Evolutionary conservation across 2,113 vertebrate genomes (phyloP).

Genomic region (Setophaga kirtlandii): DNA sequence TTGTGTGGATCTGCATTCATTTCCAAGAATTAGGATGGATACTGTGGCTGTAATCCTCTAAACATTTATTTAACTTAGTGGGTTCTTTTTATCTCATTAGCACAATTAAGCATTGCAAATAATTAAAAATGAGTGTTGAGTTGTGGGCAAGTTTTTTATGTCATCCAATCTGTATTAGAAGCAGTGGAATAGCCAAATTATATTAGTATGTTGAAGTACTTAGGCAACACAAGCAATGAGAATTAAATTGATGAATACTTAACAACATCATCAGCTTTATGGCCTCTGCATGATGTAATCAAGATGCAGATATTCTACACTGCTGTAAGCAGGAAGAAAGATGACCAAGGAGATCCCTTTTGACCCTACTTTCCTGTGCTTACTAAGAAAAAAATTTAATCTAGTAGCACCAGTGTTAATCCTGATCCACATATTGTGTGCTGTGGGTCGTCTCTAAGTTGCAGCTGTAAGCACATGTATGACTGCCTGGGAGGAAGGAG

Average conservation of each 20-base stretch:
- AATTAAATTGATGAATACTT: constrained; percentile 12
- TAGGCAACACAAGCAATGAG: neutral
- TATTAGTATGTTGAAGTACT: neutral
- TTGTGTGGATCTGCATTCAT: neutral
- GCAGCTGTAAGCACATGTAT: neutral
- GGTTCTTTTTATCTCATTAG: neutral
- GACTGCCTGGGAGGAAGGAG: neutral
- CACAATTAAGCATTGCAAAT: neutral
- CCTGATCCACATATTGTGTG: neutral
- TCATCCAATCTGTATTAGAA: neutral
- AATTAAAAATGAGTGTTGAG: neutral
- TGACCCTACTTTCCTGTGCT: neutral
- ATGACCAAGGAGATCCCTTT: neutral
- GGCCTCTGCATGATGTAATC: neutral
- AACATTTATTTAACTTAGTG: neutral
- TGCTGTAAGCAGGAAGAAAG: neutral
- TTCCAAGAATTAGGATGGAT: neutral
- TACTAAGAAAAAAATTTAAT: neutral
- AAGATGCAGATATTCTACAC: neutral
- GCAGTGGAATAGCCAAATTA: neutral
- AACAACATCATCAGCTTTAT: neutral
- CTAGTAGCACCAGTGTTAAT: neutral
- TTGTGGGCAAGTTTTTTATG: neutral
- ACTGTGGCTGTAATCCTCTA: neutral
- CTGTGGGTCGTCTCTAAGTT: neutral